Percentiles rank a stretch among this genome's conserved stretches.
These are phyloP conservation scores for Laticauda colubrina DNA, from an alignment of 2,113 vertebrate species.

Conservation along the genomic window DNA sequence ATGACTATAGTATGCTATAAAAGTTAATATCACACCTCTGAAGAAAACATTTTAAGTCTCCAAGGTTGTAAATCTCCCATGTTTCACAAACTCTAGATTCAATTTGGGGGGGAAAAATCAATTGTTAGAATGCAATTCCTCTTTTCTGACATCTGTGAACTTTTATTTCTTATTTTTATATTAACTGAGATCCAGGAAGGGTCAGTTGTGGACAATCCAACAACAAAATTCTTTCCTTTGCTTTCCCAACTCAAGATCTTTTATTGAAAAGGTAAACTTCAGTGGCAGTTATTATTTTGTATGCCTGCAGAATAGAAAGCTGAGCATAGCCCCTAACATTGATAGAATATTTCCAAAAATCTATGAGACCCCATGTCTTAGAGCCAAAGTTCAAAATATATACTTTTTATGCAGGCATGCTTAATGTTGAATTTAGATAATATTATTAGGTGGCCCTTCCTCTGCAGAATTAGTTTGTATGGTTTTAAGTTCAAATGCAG, in stretches of 20 bases:
- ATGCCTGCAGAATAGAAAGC: background rate
- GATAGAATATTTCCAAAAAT: background rate
- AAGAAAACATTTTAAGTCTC: slow-evolving; percentile 20
- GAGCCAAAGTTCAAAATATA: background rate
- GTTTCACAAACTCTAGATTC: slow-evolving; percentile 25
- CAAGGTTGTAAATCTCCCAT: slow-evolving; percentile 12
- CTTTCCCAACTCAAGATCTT: background rate
- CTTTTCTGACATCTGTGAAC: slow-evolving; percentile 9
- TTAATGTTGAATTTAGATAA: background rate
- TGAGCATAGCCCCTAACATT: background rate
- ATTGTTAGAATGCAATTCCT: slow-evolving; percentile 7
- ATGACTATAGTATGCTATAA: background rate
- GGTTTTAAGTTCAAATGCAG: background rate
- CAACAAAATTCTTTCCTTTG: background rate
- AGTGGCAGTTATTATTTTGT: background rate
- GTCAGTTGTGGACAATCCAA: background rate
- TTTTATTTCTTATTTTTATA: slow-evolving; percentile 24
- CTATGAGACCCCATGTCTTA: no score
- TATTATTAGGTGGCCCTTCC: background rate
- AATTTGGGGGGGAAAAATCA: slow-evolving; percentile 21
- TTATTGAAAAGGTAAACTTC: background rate
- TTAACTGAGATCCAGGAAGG: background rate
- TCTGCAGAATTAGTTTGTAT: background rate
- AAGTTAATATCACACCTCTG: slow-evolving; percentile 1
- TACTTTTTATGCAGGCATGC: background rate